Conservation (phyloP, 2,113 vertebrate species). For the Muntiacus muntjak region DNA sequence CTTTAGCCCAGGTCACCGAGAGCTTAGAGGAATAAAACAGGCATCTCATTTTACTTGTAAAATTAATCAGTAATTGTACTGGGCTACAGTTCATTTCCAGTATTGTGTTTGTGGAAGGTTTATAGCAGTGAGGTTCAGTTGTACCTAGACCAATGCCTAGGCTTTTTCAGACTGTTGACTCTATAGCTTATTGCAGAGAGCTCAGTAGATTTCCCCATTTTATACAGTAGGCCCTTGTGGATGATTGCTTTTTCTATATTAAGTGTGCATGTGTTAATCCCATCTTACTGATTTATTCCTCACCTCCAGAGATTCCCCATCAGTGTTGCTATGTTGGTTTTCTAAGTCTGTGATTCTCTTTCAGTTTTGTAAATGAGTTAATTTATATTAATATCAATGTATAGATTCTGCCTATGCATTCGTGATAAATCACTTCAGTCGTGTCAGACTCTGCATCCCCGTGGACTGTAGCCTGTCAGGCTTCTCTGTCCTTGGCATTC, state of each 20-base stretch:
- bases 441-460: accelerated
- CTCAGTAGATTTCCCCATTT: neutral
- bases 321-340: neutral
- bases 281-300: neutral
- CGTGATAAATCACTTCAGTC: accelerated
- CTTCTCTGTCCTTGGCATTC: neutral
- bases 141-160: neutral
- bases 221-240: neutral
- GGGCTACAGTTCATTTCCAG: neutral
- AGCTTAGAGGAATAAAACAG: neutral
- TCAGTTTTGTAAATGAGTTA: neutral
- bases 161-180: neutral
- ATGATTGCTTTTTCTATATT: neutral
- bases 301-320: neutral
- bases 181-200: neutral
- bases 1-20: neutral
- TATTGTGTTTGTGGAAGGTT: neutral
- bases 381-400: neutral
- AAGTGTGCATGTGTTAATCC: neutral
- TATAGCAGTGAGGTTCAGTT: neutral
- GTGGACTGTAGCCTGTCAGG: neutral
- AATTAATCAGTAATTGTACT: neutral
- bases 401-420: neutral
- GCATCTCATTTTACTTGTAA: neutral
- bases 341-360: neutral